Percentiles rank a stretch among this genome's conserved stretches.
Evolutionary conservation across 2,113 vertebrate species (phyloP).

Genomic region (Ctenomys sociabilis): DNA sequence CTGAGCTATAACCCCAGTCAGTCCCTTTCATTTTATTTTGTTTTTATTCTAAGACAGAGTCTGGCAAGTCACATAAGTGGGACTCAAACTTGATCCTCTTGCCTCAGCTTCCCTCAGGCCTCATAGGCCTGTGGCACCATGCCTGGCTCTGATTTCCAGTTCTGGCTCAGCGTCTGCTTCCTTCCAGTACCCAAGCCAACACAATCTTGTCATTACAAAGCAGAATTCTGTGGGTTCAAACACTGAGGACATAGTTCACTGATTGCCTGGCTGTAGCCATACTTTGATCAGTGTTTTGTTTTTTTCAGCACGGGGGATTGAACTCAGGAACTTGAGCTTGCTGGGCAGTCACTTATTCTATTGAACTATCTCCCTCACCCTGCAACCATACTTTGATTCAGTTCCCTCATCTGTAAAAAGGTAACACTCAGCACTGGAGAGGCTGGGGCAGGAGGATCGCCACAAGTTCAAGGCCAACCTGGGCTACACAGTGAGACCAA

Average conservation of each 20-base stretch:
- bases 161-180: not conserved
- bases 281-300: not conserved
- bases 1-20: not conserved
- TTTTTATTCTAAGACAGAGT: not conserved
- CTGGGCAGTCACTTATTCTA: too few relatives aligned
- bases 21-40: not conserved
- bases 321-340: too few relatives aligned
- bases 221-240: not conserved
- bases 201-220: not conserved
- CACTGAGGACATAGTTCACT: not conserved
- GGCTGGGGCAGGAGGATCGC: not conserved
- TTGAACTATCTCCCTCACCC: not conserved
- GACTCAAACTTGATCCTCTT: not conserved
- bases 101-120: not conserved
- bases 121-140: not conserved
- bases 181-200: not conserved
- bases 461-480: not conserved
- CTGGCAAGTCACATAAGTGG: not conserved
- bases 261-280: not conserved
- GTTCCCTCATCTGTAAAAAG: slow-evolving; percentile 32
- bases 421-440: not conserved
- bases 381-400: not conserved
- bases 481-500: not conserved
- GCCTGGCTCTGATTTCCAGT: not conserved
- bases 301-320: too few relatives aligned